Percentiles rank a stretch among this genome's conserved stretches.
Conservation (phyloP, 2,888 invertebrate species). For the Xestia c-nigrum region DNA sequence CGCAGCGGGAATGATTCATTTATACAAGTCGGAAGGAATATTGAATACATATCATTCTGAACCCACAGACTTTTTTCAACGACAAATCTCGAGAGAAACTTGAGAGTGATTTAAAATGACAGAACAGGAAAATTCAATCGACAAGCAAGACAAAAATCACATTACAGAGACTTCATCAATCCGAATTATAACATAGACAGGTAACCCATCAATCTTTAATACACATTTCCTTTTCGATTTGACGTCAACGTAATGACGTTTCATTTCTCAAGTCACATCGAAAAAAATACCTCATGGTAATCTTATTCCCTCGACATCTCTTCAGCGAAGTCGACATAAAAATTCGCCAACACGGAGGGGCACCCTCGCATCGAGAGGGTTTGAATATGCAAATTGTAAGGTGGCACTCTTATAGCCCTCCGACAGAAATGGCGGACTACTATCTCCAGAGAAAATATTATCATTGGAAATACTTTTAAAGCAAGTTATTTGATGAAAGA, state of each 20-base stretch:
- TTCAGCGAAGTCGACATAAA: conserved; percentile 63
- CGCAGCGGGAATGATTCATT: no score
- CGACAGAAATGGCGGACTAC: conserved; percentile 59
- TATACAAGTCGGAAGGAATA: no score
- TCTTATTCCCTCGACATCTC: conserved; percentile 65
- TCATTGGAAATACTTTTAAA: conserved; percentile 70
- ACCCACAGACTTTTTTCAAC: no score
- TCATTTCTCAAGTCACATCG: conserved; percentile 55
- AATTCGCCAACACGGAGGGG: conserved; percentile 62
- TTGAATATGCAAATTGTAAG: conserved; percentile 76
- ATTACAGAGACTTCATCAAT: conserved; percentile 51
- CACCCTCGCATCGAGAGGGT: conserved; percentile 68
- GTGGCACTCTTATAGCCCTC: conserved; percentile 67
- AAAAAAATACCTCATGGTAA: conserved; percentile 62
- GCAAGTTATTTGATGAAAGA: conserved; percentile 61
- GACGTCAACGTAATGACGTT: conserved; percentile 65
- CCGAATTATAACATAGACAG: conserved; percentile 57
- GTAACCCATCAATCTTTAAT: conserved; percentile 59
- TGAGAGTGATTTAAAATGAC: no score
- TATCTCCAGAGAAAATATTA: conserved; percentile 74
- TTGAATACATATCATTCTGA: no score
- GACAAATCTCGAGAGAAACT: no score
- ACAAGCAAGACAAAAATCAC: conserved; percentile 15
- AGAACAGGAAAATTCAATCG: conserved; percentile 3
- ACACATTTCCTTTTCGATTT: conserved; percentile 62